Evolutionary conservation across 1,140 invertebrate species (phyloP).

Genomic region (Bicyclus anynana): DNA sequence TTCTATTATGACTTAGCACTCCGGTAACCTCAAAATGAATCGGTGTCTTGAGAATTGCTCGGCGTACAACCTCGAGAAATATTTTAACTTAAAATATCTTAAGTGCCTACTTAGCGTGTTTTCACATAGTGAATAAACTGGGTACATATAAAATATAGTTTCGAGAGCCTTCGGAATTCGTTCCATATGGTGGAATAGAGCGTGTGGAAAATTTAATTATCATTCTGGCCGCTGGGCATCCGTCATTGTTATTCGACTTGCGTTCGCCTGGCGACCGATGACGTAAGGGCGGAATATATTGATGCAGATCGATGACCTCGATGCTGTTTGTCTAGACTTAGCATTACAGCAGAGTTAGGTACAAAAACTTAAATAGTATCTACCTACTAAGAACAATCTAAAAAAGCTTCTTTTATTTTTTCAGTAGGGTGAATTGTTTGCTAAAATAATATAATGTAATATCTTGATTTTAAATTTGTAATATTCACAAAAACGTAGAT

Average conservation of each 20-base stretch:
- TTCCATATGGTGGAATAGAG: slow-evolving; percentile 45
- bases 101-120: slow-evolving; percentile 19
- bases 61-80: slow-evolving; percentile 6
- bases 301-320: slow-evolving; percentile 59
- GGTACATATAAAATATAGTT: slow-evolving; percentile 6
- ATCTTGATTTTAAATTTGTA: no score
- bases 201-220: slow-evolving; percentile 73
- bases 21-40: slow-evolving; percentile 44
- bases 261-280: slow-evolving; percentile 57
- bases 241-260: slow-evolving; percentile 63
- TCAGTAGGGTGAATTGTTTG: no score
- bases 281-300: slow-evolving; percentile 55
- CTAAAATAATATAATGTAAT: no score
- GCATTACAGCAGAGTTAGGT: neutral
- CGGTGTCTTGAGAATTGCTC: slow-evolving; percentile 34
- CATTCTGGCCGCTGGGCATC: slow-evolving; percentile 46
- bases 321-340: slow-evolving; percentile 22
- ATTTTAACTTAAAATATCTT: slow-evolving; percentile 19
- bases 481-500: no score
- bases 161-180: slow-evolving; percentile 44
- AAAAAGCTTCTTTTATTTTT: no score
- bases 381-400: no score
- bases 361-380: no score
- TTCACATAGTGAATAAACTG: neutral
- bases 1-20: slow-evolving; percentile 36